These are phyloP conservation scores for Myripristis jacobus DNA, from an alignment of 2,797 vertebrate species.

Conservation along the genomic window DNA sequence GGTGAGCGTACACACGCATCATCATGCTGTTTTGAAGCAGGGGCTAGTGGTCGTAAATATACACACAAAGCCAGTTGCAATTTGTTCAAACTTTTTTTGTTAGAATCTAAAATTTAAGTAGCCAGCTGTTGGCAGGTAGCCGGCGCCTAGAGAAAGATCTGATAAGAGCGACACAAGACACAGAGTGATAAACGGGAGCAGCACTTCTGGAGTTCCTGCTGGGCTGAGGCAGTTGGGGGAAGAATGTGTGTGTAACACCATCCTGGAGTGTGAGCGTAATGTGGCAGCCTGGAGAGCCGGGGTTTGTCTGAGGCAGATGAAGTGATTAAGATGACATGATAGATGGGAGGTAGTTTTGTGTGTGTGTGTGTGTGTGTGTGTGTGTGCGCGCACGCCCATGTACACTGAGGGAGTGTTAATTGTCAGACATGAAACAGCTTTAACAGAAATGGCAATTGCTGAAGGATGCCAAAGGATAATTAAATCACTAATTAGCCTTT, in stretches of 20 bases:
- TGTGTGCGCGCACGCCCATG: not conserved
- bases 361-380: too few relatives aligned
- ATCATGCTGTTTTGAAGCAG: too few relatives aligned
- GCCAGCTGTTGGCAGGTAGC: too few relatives aligned
- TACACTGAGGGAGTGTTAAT: not conserved
- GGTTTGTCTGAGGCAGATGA: conserved; percentile 38
- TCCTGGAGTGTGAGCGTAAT: conserved; percentile 59
- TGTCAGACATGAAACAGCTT: not conserved
- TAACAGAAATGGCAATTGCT: not conserved
- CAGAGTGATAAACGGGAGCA: conserved; percentile 12
- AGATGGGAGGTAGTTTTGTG: conserved; percentile 2
- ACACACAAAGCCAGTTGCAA: too few relatives aligned
- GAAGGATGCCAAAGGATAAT: not conserved
- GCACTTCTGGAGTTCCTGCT: conserved; percentile 41
- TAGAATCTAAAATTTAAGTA: too few relatives aligned
- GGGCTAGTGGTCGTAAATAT: too few relatives aligned
- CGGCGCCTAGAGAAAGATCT: too few relatives aligned
- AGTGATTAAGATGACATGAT: conserved; percentile 33
- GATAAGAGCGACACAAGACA: conserved; percentile 22
- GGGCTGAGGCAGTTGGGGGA: conserved; percentile 9
- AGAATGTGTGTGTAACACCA: conserved; percentile 60
- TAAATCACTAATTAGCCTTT: not conserved
- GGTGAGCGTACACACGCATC: too few relatives aligned
- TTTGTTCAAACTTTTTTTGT: too few relatives aligned
- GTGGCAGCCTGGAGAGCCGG: conserved; percentile 29